Evolutionary conservation across 2,888 invertebrate species (phyloP), one percentile per base, ranked within the genome.

Genomic region (Cataglyphis rosenhaueri): DNA sequence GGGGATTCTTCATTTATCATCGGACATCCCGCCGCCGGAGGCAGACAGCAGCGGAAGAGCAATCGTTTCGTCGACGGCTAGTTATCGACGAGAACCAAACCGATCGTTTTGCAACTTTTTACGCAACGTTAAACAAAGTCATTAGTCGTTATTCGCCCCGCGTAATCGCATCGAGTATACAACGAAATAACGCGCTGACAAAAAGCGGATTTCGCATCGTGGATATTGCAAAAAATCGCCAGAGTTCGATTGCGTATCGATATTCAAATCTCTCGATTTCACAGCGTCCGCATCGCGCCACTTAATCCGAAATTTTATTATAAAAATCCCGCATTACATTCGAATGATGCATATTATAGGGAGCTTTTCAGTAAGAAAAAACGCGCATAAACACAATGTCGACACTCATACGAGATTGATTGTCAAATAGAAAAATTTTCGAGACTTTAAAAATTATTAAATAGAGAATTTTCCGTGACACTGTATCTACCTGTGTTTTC

Each of bases 81-180:
- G 78, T 78, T 70, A 78, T 78, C 59, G 78, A 71, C 12, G 71
- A 48, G 41, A 65, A 32, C 21, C 78, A 44, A 71, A 71, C 71
- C 59, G 44, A 79, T 70, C 59, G 78, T 79, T 78, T 71, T 55
- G 78, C 78, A 59, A 71, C 59, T 79, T 79, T 79, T 79, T 71
- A 71, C 78, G 71, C 59, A 55, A 79, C 78, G 35, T 35, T 35
- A 44, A 59, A 59, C 78, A 61, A 71, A 57, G 44, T 71, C 71
- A 79, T 79, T 79, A 79, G 71, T 35, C 59, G 71, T 55, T 79
- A 35, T 35, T 35, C 35, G 35, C 59, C 25, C 44, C 52, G 35
- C 29, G 55, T 68, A 76, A 76, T 76, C 68, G 68, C 55, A 55
- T 68, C 55, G 48, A 6, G 68, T 32, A 29, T 25, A 41, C 41